These are phyloP conservation scores for Caenorhabditis angaria DNA, from an alignment of 2,888 invertebrate species.

Conservation along the genomic window DNA sequence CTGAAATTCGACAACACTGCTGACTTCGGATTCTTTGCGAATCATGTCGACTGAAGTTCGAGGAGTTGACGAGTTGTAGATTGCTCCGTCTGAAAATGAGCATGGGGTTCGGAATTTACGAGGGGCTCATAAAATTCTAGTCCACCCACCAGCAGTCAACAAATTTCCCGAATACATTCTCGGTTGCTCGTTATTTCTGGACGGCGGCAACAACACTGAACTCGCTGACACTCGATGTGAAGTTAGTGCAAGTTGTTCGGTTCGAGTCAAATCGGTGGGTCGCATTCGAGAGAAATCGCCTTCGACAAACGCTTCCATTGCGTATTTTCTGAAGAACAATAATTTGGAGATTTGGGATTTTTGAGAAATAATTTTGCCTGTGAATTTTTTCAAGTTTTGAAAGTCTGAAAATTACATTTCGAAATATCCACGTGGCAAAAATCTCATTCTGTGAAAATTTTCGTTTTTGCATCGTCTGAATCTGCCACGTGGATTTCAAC, in stretches of 20 bases:
- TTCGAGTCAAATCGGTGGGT: slow-evolving; percentile 55
- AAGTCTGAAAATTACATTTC: no score
- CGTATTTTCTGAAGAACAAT: slow-evolving; percentile 42
- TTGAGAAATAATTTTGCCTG: neutral
- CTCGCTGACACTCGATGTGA: slow-evolving; percentile 52
- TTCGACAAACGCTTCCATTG: slow-evolving; percentile 44
- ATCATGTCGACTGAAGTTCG: slow-evolving; percentile 47
- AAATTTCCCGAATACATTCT: slow-evolving; percentile 49
- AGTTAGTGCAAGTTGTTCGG: slow-evolving; percentile 57
- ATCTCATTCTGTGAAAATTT: no score
- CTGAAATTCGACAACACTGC: slow-evolving; percentile 36
- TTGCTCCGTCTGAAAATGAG: neutral
- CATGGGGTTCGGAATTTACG: neutral
- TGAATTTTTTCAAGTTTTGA: no score
- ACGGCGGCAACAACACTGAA: slow-evolving; percentile 42
- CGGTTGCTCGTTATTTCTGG: slow-evolving; percentile 23
- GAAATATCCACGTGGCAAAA: no score
- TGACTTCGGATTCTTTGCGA: slow-evolving; percentile 41
- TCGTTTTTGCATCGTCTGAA: no score
- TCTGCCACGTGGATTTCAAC: no score
- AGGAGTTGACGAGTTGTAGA: slow-evolving; percentile 28
- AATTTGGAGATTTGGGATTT: neutral
- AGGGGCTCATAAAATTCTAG: neutral
- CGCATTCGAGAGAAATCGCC: slow-evolving; percentile 44
- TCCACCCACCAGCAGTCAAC: slow-evolving; percentile 35